These are phyloP conservation scores for Lacerta bilineata DNA, from an alignment of 2,797 vertebrate genomes.

Conservation along the genomic window DNA sequence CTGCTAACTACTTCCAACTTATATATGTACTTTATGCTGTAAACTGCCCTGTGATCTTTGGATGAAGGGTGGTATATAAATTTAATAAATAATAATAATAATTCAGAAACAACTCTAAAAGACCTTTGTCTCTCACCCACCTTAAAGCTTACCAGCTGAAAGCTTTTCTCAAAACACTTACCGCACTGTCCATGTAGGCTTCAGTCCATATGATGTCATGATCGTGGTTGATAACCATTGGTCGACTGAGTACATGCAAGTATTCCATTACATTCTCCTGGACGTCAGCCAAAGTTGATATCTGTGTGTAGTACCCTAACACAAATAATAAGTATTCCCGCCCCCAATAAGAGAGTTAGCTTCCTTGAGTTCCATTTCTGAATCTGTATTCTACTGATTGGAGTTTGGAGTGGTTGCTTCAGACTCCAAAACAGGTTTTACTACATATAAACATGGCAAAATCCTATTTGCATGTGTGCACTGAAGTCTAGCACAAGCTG, in stretches of 20 bases:
- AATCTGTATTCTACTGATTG: background rate
- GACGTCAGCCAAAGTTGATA: slow-evolving; percentile 95
- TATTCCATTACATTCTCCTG: slow-evolving; percentile 99
- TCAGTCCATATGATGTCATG: slow-evolving; percentile 98
- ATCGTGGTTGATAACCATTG: slow-evolving; percentile 97
- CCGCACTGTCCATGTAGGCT: slow-evolving; percentile 96
- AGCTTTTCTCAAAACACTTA: slow-evolving; percentile 68
- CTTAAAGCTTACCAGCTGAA: background rate
- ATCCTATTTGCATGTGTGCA: background rate
- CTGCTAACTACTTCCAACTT: background rate
- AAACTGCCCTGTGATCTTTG: too few relatives aligned
- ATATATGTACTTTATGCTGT: background rate
- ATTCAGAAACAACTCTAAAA: background rate
- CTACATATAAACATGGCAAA: background rate
- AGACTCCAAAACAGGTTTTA: background rate
- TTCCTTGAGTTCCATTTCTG: background rate
- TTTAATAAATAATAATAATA: background rate
- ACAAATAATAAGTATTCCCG: background rate
- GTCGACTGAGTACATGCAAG: slow-evolving; percentile 94
- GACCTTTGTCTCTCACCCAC: background rate
- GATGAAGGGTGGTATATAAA: too few relatives aligned
- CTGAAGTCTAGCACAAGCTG: background rate
- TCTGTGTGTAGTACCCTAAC: slow-evolving; percentile 95
- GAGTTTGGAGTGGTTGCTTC: background rate
- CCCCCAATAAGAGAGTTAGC: too few relatives aligned